Conservation (phyloP, 2,888 invertebrate species). For the Trachelus iudaicus region DNA sequence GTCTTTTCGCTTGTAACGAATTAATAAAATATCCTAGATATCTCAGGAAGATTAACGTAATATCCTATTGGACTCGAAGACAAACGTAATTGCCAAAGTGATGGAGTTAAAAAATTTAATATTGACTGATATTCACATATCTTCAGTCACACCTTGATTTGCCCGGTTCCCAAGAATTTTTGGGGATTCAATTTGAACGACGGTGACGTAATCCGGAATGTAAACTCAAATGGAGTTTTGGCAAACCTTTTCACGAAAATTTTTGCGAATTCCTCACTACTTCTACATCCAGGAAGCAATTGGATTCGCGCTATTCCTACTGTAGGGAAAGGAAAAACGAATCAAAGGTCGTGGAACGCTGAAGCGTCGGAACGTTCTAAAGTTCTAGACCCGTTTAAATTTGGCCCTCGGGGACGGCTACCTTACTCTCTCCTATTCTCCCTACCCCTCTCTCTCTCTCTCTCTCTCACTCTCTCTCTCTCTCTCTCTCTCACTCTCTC, state of each 20-base stretch:
- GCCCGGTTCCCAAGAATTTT: background rate
- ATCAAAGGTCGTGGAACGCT: background rate
- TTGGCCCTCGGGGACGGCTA: conserved; percentile 2
- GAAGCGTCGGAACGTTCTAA: background rate
- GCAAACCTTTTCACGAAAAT: background rate
- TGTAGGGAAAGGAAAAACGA: background rate
- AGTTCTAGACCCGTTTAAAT: conserved; percentile 6
- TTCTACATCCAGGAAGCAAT: background rate
- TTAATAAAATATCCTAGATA: background rate
- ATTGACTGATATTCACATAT: background rate
- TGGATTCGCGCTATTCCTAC: background rate
- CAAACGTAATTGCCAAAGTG: background rate
- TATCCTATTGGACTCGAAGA: background rate
- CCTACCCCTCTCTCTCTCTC: background rate
- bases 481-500: background rate
- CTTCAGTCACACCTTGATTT: background rate
- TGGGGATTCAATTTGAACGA: background rate
- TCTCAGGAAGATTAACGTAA: too few species aligned
- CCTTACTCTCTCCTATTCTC: background rate
- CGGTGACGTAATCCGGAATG: background rate
- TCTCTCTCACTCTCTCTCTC: background rate
- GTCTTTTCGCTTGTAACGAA: background rate
- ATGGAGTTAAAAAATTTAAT: background rate
- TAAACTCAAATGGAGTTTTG: background rate
- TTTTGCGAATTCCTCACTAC: background rate